These are phyloP conservation scores for Bombyx huttoni DNA, from an alignment of 2,888 invertebrate species.

Conservation along the genomic window DNA sequence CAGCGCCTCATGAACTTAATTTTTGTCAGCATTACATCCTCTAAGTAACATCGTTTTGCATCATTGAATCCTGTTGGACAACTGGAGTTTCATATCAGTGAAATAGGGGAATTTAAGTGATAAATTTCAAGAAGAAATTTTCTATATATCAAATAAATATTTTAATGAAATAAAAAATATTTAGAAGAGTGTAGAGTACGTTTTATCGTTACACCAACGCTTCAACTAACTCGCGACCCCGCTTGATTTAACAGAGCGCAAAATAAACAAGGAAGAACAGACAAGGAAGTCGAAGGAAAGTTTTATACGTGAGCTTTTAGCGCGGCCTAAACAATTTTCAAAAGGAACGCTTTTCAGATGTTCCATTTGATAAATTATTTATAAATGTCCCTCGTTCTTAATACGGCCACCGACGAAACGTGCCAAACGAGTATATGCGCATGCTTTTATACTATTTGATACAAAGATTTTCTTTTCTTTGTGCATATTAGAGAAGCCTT, in stretches of 20 bases:
- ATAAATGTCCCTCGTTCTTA: constrained; percentile 44
- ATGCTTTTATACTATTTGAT: constrained; percentile 36
- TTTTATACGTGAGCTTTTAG: constrained; percentile 30
- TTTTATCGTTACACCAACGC: not conserved
- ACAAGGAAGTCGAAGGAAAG: constrained; percentile 19
- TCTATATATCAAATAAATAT: too few relatives aligned
- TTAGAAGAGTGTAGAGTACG: not conserved
- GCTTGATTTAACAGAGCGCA: not conserved
- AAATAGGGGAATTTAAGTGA: too few relatives aligned
- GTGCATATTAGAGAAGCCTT: constrained; percentile 53
- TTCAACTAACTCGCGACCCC: not conserved
- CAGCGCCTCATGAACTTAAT: too few relatives aligned
- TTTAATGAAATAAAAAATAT: too few relatives aligned
- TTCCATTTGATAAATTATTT: constrained; percentile 55
- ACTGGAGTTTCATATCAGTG: too few relatives aligned
- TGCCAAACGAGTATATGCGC: constrained; percentile 41
- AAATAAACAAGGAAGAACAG: constrained; percentile 3
- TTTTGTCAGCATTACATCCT: too few relatives aligned
- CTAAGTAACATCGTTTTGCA: too few relatives aligned
- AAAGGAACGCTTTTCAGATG: constrained; percentile 36
- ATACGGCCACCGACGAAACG: constrained; percentile 32
- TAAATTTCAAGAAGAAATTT: too few relatives aligned
- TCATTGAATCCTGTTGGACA: too few relatives aligned
- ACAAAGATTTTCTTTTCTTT: constrained; percentile 47
- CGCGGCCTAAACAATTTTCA: constrained; percentile 37